phyloP scores from a whole-genome alignment of 1,140 invertebrate genomes.

The Pseudomyrmex flavicornis region DNA sequence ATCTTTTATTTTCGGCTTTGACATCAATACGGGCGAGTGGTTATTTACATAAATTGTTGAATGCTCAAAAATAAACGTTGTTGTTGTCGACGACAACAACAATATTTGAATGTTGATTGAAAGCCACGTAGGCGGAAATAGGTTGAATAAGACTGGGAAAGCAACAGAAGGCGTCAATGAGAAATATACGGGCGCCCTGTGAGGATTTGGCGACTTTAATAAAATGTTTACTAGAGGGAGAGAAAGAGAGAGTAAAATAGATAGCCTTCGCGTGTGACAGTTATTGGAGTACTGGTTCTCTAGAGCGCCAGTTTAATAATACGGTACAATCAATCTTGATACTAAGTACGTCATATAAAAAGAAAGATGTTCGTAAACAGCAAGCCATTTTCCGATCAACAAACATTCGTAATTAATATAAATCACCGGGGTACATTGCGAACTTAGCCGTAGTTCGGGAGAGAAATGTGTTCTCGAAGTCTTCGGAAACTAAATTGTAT shows the following conservation, averaged over 20 bases:
- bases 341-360: slow-evolving; percentile 49
- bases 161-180: not conserved
- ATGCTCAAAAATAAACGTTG: not conserved
- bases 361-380: slow-evolving; percentile 42
- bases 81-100: too few relatives aligned
- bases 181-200: slow-evolving; percentile 11
- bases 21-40: not conserved
- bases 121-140: not conserved
- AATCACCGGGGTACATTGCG: slow-evolving; percentile 19
- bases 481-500: not conserved
- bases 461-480: not conserved
- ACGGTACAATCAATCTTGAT: slow-evolving; percentile 68
- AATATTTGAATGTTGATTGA: not conserved
- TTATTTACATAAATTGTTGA: not conserved
- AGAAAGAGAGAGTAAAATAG: slow-evolving; percentile 48
- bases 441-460: too few relatives aligned
- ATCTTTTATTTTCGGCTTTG: slow-evolving; percentile 7
- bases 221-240: slow-evolving; percentile 50
- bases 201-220: slow-evolving; percentile 65
- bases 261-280: slow-evolving; percentile 67
- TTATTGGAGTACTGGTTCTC: slow-evolving; percentile 50
- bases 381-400: slow-evolving; percentile 27
- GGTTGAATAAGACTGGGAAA: not conserved
- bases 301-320: slow-evolving; percentile 66
- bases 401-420: slow-evolving; percentile 52